Evolutionary conservation across 2,888 invertebrate species (phyloP), one percentile per base, ranked within the genome.

Genomic region (Mongoloraphidia duomilia): DNA sequence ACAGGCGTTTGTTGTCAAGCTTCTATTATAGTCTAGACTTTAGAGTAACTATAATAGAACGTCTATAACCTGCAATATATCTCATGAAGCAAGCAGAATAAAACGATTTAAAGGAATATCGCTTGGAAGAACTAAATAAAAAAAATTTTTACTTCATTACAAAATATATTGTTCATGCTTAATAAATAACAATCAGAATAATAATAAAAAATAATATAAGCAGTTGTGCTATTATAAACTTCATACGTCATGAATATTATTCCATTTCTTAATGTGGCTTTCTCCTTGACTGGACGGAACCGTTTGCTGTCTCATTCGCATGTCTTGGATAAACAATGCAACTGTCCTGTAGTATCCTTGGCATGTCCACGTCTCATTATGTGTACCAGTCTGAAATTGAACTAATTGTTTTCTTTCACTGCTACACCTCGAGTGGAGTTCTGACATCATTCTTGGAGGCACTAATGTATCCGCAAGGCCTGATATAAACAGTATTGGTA

Each of bases 311-410:
- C 62, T 61, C 44, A 63, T 47, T 41, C 62, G 56, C 56, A 65
- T 67, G 51, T 65, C 67, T 58, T 67, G 67, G 47, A 79, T 61
- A 57, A 78, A 78, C 52, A 72, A 68, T 57, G 74, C 72, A 51
- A 79, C 62, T 2, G 71, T 68, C 26, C 73, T 65, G 60, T 80
- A 84, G 59, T 91, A 95, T 53, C 87, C 88, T 52, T 82, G 78
- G 58, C 86, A 81, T 51, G 84, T 84, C 94, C 94, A 95, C 0
- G 94, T 95, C 65, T 95, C 93, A 61, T 95, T 94, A 66, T 96
- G 95, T 0, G 89, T 87, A 2, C 95, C 95, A 14, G 80, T 78
- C 2, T 81, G 77, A 65, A 94, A 77, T 60, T 84, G 79, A 17
- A 83, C 69, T 41, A 94, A 67, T 55, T 84, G 80, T 68, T 94